These are phyloP conservation scores for Chironomus striatipennis DNA, from an alignment of 1,140 invertebrate species.

Conservation along the genomic window DNA sequence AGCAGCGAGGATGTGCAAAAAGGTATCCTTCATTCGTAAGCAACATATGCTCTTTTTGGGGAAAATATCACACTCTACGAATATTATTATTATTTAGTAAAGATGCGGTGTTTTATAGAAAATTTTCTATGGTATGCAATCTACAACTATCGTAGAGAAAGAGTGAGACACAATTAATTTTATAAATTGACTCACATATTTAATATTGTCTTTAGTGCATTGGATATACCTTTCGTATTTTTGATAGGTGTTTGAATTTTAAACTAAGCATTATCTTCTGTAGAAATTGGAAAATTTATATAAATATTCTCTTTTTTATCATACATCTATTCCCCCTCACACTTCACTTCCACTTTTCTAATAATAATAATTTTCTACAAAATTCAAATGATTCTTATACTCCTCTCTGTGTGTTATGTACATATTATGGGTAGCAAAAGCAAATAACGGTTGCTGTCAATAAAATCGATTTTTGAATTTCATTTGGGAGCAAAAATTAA, in stretches of 20 bases:
- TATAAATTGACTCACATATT: slow-evolving; percentile 9
- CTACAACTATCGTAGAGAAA: neutral
- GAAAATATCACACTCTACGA: neutral
- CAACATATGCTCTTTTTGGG: neutral
- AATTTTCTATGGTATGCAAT: neutral
- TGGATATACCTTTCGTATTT: neutral
- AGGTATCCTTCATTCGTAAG: neutral
- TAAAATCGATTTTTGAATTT: slow-evolving; percentile 23
- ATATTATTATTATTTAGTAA: neutral
- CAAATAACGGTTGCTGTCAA: slow-evolving; percentile 20
- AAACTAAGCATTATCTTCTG: neutral
- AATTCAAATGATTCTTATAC: slow-evolving; percentile 6
- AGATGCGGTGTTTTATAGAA: slow-evolving; percentile 8
- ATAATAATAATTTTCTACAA: neutral
- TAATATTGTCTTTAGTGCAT: neutral
- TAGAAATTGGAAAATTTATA: neutral
- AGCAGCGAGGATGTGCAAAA: too few species aligned
- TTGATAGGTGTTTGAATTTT: slow-evolving; percentile 9
- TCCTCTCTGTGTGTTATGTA: neutral
- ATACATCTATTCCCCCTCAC: neutral
- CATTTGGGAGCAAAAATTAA: slow-evolving; percentile 16
- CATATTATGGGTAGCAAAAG: neutral
- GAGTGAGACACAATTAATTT: neutral
- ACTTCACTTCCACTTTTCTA: neutral
- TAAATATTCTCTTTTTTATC: neutral